Base-by-base conservation (phyloP, 2,888 invertebrate genomes). In the Ophion ellenae region DNA sequence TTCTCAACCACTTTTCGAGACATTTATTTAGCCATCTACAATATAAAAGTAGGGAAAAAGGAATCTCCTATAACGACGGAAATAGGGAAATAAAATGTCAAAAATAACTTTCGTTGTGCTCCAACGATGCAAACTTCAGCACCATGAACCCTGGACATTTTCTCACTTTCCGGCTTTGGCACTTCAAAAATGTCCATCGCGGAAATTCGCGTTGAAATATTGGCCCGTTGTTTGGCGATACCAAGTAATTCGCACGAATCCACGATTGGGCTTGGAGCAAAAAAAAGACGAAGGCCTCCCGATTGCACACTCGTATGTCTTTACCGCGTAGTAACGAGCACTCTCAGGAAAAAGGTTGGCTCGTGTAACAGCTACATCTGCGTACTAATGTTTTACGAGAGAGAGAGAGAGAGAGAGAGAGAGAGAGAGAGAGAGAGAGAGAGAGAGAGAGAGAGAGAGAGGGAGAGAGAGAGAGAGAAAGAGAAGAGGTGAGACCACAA, bases 221-320 rank as follows among this genome's bases (percentile, higher is more conserved):
- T 78, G 66, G 40, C 59, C 36, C 14, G 11, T 69, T 63, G 45
- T 40, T 61, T 28, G 67, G 47, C 28, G 24, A 81, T 70, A 63
- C 87, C 0, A 93, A 95, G 17, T 96, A 96, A 90, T 94, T 95
- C 53, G 96, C 96, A 0, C 95, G 95, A 7, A 95, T 96, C 32
- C 96, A 97, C 89, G 96, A 96, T 0, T 17, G 40, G 40, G 14
- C 45, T 20, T 63, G 47, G 20, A 47, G 9, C n/a, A 53, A 53
- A 17, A n/a, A 47, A 14, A 14, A 47, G 47, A 14, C 47, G 96
- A 96, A 64, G 96, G 97, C 91, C 95, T 96, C 79, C 96, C 77
- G 73, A 82, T 82, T 85, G 77, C 96, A 91, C 96, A 96, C 75
- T 97, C 97, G 24, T 0, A 96, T 97, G 90, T 95, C 95, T 11